Evolutionary conservation across 2,888 invertebrate genomes (phyloP), one percentile per base, ranked within the genome.

Genomic region (Agrilus biguttatus): DNA sequence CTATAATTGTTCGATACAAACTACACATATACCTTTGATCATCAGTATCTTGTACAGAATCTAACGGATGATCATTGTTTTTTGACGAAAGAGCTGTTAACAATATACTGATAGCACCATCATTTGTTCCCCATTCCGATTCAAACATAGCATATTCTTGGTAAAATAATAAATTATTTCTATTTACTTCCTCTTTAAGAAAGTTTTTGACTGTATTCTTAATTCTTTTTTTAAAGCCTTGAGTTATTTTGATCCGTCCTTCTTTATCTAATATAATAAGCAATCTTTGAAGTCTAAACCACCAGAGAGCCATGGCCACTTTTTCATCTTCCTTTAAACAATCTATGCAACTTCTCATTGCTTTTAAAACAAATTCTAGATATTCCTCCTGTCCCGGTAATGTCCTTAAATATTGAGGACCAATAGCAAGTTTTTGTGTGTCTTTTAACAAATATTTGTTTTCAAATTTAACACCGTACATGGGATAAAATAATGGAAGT

Each of bases 111-210:
- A 70, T 49, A 43, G 71, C 69, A 36, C 55, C 64, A 12, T 70
- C 66, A 7, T 55, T 48, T 50, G 68, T 67, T 13, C 68, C 71
- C 32, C 70, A 58, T 58, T 76, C 75, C 41, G 65, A 65, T 56
- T 79, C 78, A 43, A 77, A 68, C 39, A 78, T 56, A 8, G 77
- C 78, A 55, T 76, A 77, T 58, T 80, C 80, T 5, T 70, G 68
- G 54, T 76, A 81, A 47, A 75, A 72, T 41, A 74, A 63, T 17
- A 74, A 55, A 49, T 74, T 71, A 49, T 71, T 72, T 28, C 77
- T 63, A 53, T 77, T 74, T 33, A 66, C 64, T 1, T 67, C 66
- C 34, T 61, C 61, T 45, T 74, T 75, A 1, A 80, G 53, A 37
- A 78, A 61, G 13, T 68, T 68, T 49, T 78, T 79, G 5, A 77